Evolutionary conservation across 2,888 invertebrate genomes (phyloP), one percentile per base, ranked within the genome.

Genomic region (Heteromurus nitidus): DNA sequence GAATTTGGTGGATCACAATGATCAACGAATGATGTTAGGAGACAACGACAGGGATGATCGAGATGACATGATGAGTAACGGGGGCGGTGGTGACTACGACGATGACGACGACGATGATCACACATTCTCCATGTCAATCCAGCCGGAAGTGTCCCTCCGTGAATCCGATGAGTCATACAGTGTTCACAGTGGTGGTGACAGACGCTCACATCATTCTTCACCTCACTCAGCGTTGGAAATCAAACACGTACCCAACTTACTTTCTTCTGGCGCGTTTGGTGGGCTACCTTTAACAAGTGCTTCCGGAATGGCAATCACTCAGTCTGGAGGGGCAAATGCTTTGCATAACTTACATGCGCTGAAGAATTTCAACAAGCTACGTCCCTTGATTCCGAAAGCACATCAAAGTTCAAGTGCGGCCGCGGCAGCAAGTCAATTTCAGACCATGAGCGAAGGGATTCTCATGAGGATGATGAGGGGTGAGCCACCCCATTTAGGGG

Each of bases 381-480:
- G 86, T 68, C 85, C 85, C 9, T 47, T 85, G 3, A 80, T 86
- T 47, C 85, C 86, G 5, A 86, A 85, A 65, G 79, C 69, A 20
- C 75, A 72, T 44, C 84, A 72, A 18, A 76, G 72, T 16, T 47
- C 79, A 13, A 80, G 82, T 62, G 76, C 31, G 0, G 80, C 80
- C 36, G 75, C 74, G 0, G 81, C 77, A 2, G 77, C 82, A 65
- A 70, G 72, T 58, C 82, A 75, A 55, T 68, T 74, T 60, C 81
- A 83, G 65, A 50, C 53, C 30, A 82, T 85, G 68, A 85, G 79
- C 36, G 87, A 87, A 76, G 87, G 86, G 9, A 87, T 87, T 26
- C 75, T 87, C 5, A 80, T 86, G 80, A 76, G 86, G 62, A 87
- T 87, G 85, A 87, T 87, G 87, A 85, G 84, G 77, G 69, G 86